A percentile compares a stretch with the other conserved stretches of the same genome.
These are phyloP conservation scores for Heterodera schachtii DNA, from an alignment of 1,140 invertebrate species.

Conservation along the genomic window DNA sequence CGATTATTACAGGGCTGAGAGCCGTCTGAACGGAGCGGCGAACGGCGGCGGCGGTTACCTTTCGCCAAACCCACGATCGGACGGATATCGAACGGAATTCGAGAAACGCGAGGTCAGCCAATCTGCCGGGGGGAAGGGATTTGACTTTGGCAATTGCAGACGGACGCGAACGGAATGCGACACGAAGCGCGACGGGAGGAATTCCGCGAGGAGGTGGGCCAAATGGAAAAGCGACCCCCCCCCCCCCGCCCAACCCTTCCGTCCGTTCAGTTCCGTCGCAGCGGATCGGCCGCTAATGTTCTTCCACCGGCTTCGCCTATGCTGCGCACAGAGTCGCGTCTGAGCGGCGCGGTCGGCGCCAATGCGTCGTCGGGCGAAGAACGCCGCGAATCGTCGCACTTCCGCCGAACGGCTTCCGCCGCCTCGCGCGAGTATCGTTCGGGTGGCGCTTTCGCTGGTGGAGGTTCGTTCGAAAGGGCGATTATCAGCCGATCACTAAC, in stretches of 20 bases:
- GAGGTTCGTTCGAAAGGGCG: background rate
- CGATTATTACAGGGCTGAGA: constrained; percentile 25
- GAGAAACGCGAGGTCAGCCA: constrained; percentile 7
- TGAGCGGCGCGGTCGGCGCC: constrained; percentile 18
- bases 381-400: constrained; percentile 12
- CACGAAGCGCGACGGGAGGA: constrained; percentile 36
- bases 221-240: background rate
- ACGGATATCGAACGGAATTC: constrained; percentile 33
- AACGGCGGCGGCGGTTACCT: constrained; percentile 25
- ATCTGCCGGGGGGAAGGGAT: background rate
- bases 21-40: constrained; percentile 12
- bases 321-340: constrained; percentile 33
- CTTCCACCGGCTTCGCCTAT: constrained; percentile 19
- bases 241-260: no score
- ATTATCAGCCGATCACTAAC: background rate
- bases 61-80: constrained; percentile 22
- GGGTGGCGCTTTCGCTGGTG: background rate
- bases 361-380: constrained; percentile 28
- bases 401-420: constrained; percentile 26
- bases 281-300: constrained; percentile 14
- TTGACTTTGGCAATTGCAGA: constrained; percentile 1
- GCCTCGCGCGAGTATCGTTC: constrained; percentile 22
- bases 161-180: constrained; percentile 37
- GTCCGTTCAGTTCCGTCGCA: constrained; percentile 30
- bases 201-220: constrained; percentile 36